Base-by-base conservation (phyloP, 1,140 invertebrate species). In the Lucilia sericata region DNA sequence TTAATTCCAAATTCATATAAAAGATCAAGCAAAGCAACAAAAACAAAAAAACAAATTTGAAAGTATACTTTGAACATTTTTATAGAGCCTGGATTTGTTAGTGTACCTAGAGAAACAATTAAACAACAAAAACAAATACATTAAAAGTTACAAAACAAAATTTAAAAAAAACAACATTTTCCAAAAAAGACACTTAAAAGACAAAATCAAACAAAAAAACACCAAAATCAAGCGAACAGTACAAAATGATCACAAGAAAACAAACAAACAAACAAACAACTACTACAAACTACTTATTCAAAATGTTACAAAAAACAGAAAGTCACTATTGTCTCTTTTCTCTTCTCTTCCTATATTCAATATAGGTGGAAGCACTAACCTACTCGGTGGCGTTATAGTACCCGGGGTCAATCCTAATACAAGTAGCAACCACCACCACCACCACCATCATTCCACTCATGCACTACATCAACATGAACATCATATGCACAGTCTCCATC, bases 281-380 rank as follows among this genome's bases (percentile, higher is more conserved):
- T 85, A 65, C 19, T 83, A 30, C 25, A 30, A 30, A 65, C 60
- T 65, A 70, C 65, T 70, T 70, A 70, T 21, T 19, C 65, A 70
- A 70, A 70, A 70, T 70, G 65, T 70, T 70, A 21, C n/a, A 70
- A 84, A 25, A 84, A 85, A 90, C 89, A 87, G 88, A 90, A 91
- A 91, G 90, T 91, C 90, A 91, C 90, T 91, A 90, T 91, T 91
- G 90, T 91, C 90, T 91, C 90, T 91, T 91, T 91, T 91, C 89
- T 90, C 88, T 90, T 90, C 88, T 90, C 88, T 91, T 90, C 90
- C 89, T 87, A 88, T 90, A 91, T 90, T 85, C 87, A 86, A 86
- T 88, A 87, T 91, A 91, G 90, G 90, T 91, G 89, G 89, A 88
- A 90, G 89, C 88, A 90, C 89, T 88, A 90, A 87, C 88, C 88